Percentiles rank a stretch among this genome's conserved stretches.
These are phyloP conservation scores for Potamarius usumacintae DNA, from an alignment of 2,113 vertebrate genomes.

Conservation along the genomic window DNA sequence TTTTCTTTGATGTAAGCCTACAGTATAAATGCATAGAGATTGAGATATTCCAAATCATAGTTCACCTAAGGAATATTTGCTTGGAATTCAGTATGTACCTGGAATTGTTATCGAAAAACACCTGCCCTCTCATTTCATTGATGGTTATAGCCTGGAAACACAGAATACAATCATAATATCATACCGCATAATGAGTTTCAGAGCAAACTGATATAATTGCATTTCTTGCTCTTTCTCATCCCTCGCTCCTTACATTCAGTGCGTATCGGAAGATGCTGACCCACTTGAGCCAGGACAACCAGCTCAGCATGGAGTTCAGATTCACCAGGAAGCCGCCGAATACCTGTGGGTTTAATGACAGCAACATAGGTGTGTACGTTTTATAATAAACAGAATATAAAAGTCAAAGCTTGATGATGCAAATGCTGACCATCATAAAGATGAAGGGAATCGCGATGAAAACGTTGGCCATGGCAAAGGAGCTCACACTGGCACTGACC, in stretches of 20 bases:
- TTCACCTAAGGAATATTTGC: neutral
- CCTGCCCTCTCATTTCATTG: constrained; percentile 70
- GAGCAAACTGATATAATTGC: neutral
- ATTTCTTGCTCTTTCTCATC: neutral
- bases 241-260: constrained; percentile 68
- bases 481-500: constrained; percentile 71
- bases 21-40: too few relatives aligned
- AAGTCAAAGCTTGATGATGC: neutral
- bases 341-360: constrained; percentile 63
- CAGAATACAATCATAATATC: neutral
- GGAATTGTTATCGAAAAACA: constrained; percentile 57
- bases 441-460: constrained; percentile 76
- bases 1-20: too few relatives aligned
- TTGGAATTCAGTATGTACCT: constrained; percentile 55
- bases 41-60: too few relatives aligned
- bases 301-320: constrained; percentile 75
- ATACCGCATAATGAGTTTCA: neutral
- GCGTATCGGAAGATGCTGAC: constrained; percentile 78
- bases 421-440: constrained; percentile 78
- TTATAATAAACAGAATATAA: neutral
- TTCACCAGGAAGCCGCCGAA: constrained; percentile 79
- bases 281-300: constrained; percentile 80
- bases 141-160: constrained; percentile 69
- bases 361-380: neutral
- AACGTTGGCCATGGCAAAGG: constrained; percentile 77